Evolutionary conservation across 1,140 invertebrate genomes (phyloP), one percentile per base, ranked within the genome.

Genomic region (Augochlora pura): DNA sequence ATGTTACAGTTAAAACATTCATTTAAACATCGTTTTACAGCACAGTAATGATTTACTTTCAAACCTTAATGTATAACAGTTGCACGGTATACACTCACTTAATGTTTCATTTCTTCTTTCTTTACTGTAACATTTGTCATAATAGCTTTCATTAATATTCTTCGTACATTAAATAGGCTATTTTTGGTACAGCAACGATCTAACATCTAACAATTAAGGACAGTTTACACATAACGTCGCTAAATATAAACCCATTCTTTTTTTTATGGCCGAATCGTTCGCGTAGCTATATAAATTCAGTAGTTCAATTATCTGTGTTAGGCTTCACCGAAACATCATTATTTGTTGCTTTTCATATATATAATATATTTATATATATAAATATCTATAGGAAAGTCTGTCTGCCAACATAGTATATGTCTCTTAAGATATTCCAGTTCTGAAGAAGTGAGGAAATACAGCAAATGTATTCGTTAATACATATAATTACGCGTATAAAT

Each of bases 171-270:
- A 77, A 82, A 82, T 74, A 84, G 59, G 70, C 77, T 83, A 87
- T 86, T 62, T 87, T 85, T 83, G 77, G 63, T 87, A 87, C 81
- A 87, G 86, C 86, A 87, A 87, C 70, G 62, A 68, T 81, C 80
- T 87, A 86, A 87, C 62, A 86, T 85, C 86, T 87, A 87, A 87
- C 85, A 78, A 87, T 87, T 66, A 87, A 84, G 39, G 73, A 79
- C 66, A 84, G 75, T 82, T 72, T 84, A 86, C 78, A 77, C 82
- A 81, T 84, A 84, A 87, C 84, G 67, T 82, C 32, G 68, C 76
- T 86, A 82, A 82, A 59, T 78, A 73, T 73, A 79, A 85, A 86
- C 72, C 57, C 77, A 77, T 66, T 85, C 76, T 81, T 65, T 84
- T 42, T 81, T 78, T 52, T 78, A 81, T 85, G 84, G 60, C 64